Evolutionary conservation across 2,113 vertebrate species (phyloP).

Genomic region (Sphyrna mokarran): DNA sequence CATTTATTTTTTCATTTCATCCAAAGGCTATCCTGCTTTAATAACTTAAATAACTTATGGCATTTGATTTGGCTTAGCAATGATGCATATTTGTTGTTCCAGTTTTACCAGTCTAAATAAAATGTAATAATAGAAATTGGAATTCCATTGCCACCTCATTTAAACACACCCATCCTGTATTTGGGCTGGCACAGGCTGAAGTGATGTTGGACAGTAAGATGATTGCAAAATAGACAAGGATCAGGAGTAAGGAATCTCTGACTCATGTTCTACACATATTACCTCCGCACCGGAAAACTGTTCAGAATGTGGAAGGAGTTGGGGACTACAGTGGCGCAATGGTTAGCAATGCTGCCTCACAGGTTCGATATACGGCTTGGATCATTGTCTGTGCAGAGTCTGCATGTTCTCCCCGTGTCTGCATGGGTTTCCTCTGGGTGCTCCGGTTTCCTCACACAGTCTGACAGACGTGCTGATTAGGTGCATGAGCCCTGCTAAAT

Average conservation of each 20-base stretch:
- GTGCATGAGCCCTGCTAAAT: too few species aligned
- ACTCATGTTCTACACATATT: background rate
- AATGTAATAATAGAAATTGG: background rate
- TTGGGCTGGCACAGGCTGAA: background rate
- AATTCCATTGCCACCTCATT: background rate
- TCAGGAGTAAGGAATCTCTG: background rate
- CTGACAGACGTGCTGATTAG: too few species aligned
- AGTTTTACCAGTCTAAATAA: background rate
- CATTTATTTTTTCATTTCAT: background rate
- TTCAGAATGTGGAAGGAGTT: background rate
- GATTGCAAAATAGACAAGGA: background rate
- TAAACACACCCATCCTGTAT: background rate
- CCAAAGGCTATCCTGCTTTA: background rate
- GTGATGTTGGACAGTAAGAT: background rate
- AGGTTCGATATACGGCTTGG: too few species aligned
- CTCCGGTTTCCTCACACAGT: too few species aligned
- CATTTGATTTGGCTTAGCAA: background rate
- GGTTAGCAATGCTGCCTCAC: too few species aligned
- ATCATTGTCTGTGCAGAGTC: too few species aligned
- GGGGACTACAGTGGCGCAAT: too few species aligned
- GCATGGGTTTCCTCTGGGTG: too few species aligned
- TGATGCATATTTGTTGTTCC: background rate
- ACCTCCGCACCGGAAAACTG: background rate
- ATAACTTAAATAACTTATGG: background rate
- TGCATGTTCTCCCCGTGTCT: too few species aligned